Evolutionary conservation across 2,797 vertebrate genomes (phyloP).

Genomic region (Kryptolebias ocellatus): DNA sequence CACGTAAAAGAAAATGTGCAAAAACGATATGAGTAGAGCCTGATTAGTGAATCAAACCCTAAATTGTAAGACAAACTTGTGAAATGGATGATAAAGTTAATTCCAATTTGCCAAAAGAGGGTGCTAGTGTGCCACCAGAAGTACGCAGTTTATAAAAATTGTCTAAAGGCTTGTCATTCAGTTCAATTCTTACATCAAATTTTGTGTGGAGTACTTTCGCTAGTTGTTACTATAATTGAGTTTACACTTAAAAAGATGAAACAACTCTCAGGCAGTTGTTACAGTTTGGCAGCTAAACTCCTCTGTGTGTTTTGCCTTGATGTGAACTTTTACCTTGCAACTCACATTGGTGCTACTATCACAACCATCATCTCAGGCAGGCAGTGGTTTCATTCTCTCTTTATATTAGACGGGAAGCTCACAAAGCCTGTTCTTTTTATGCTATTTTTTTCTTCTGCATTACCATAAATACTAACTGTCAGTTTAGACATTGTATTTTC

Average conservation of each 20-base stretch:
- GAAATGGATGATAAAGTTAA: too few relatives aligned
- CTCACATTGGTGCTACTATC: not conserved
- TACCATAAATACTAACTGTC: slow-evolving; percentile 49
- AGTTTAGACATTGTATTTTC: slow-evolving; percentile 57
- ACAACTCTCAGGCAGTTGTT: not conserved
- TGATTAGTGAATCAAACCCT: too few relatives aligned
- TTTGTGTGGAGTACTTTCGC: too few relatives aligned
- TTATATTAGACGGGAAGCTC: slow-evolving; percentile 26
- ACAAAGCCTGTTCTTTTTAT: slow-evolving; percentile 19
- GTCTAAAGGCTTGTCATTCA: too few relatives aligned
- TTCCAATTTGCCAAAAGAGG: too few relatives aligned
- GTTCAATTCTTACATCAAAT: too few relatives aligned
- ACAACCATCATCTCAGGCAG: slow-evolving; percentile 2
- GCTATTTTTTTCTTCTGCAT: slow-evolving; percentile 38
- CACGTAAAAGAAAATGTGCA: too few relatives aligned
- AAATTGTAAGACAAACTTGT: too few relatives aligned
- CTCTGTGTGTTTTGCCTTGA: not conserved
- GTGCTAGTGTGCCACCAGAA: too few relatives aligned
- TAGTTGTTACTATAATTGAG: not conserved
- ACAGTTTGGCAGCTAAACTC: not conserved
- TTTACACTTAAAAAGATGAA: not conserved
- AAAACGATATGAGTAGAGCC: too few relatives aligned
- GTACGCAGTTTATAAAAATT: too few relatives aligned
- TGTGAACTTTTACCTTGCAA: not conserved
- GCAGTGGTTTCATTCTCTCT: slow-evolving; percentile 14